These are phyloP conservation scores for Rapana venosa DNA, from an alignment of 2,888 invertebrate genomes.

Conservation along the genomic window DNA sequence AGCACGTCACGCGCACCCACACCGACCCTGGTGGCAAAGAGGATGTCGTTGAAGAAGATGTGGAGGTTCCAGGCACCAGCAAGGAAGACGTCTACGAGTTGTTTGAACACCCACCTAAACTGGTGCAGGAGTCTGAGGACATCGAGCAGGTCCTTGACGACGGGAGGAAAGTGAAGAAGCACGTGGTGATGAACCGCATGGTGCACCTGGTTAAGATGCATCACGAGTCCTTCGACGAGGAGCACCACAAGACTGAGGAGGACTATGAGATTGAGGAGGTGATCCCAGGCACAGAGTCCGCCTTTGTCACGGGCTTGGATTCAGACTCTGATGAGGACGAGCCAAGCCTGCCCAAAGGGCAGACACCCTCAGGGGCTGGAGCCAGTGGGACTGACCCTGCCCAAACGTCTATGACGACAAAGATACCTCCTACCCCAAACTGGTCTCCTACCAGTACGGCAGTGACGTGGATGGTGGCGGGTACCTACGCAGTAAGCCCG, in stretches of 20 bases:
- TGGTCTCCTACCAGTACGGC: conserved; percentile 32
- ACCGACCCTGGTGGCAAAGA: conserved; percentile 61
- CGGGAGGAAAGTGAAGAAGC: conserved; percentile 68
- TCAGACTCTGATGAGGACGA: conserved; percentile 53
- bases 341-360: not conserved
- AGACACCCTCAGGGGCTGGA: not conserved
- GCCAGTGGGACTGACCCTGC: not conserved
- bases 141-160: conserved; percentile 67
- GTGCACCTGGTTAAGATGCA: conserved; percentile 67
- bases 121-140: conserved; percentile 62
- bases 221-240: conserved; percentile 64
- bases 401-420: not conserved
- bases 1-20: conserved; percentile 59
- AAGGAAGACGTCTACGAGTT: conserved; percentile 58
- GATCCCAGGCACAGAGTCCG: conserved; percentile 71
- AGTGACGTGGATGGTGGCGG: conserved; percentile 35
- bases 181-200: conserved; percentile 70
- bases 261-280: conserved; percentile 68
- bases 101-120: conserved; percentile 61
- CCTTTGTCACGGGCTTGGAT: conserved; percentile 57
- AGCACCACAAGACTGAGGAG: conserved; percentile 54
- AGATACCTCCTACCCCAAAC: conserved; percentile 53
- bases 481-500: conserved; percentile 14
- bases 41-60: conserved; percentile 59
- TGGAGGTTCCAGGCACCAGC: conserved; percentile 56